These are phyloP conservation scores for Furnarius figulus DNA, from an alignment of 2,113 vertebrate genomes.

Conservation along the genomic window DNA sequence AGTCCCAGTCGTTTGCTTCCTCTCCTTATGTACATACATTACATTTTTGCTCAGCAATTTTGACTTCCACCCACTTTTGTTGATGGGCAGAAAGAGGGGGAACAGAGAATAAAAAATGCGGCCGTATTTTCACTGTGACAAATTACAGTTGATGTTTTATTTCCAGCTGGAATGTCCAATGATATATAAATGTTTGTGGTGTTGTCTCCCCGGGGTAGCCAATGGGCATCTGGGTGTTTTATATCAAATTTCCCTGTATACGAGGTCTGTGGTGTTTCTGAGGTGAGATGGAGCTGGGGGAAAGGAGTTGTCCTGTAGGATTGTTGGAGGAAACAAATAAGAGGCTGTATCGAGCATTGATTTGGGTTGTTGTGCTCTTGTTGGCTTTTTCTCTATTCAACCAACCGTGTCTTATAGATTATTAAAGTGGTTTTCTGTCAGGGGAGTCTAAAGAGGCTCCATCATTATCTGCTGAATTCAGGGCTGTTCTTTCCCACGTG, in stretches of 20 bases:
- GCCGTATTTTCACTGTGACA: background rate
- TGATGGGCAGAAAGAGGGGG: background rate
- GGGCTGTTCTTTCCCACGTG: background rate
- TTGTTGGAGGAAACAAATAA: background rate
- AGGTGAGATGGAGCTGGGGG: background rate
- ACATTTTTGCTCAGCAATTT: slow-evolving; percentile 4
- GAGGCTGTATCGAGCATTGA: background rate
- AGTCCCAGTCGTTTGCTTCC: background rate
- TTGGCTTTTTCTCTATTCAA: background rate
- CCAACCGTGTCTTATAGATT: background rate
- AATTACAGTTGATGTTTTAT: background rate
- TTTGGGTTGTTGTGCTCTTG: background rate
- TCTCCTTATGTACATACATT: background rate
- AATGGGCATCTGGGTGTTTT: background rate
- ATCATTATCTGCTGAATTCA: background rate
- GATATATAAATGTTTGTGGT: background rate
- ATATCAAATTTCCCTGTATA: background rate
- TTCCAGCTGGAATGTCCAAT: background rate
- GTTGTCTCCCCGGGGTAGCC: background rate
- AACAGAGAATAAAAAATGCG: background rate
- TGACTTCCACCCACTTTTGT: slow-evolving; percentile 13
- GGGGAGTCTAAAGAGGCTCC: background rate
- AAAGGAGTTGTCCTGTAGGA: background rate
- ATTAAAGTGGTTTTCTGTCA: slow-evolving; percentile 3
- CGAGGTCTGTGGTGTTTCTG: background rate